Evolutionary conservation across 1,140 invertebrate species (phyloP), one percentile per base, ranked within the genome.

Genomic region (Marisa cornuarietis): DNA sequence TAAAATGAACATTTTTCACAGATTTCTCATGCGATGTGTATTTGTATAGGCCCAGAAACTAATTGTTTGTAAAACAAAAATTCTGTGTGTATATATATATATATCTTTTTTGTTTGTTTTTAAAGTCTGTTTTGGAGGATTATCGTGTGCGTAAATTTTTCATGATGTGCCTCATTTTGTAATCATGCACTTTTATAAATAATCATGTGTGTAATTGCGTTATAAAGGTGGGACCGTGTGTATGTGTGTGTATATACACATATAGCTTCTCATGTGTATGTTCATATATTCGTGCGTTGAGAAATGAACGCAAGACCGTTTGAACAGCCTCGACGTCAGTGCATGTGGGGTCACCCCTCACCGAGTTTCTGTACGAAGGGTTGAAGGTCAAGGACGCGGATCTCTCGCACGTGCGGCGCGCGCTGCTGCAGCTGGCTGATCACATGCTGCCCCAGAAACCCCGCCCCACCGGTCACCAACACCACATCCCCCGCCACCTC

Each of bases 391-490:
- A 94, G 85, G 2, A 93, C 90, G 20, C 94, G 88, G 66, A 95
- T 94, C 90, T 94, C 94, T 51, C 86, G 88, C 42, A 94, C 85
- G 73, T 87, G 80, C 65, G 85, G 84, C 75, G 92, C 92, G 63
- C 91, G 86, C 82, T 93, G 85, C 80, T 94, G 91, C 14, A 94
- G 86, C 75, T 92, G 90, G 78, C 89, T 88, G 16, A 95, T 91
- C 24, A 95, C 88, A 87, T 94, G 94, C 84, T 94, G 93, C 14
- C 94, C 94, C 52, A 95, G 87, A 87, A 94, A 95, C 14, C 94
- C 94, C 81, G 92, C 92, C 16, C 93, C 93, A 63, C 94, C 94
- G 90, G 89, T 87, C 80, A 92, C 86, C 76, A 88, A 58, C 49
- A 90, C 83, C 10, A 85, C 76, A 52, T 83, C 77, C 71, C 80